Conservation (phyloP, 2,888 invertebrate species). For the Sinelater perroti region DNA sequence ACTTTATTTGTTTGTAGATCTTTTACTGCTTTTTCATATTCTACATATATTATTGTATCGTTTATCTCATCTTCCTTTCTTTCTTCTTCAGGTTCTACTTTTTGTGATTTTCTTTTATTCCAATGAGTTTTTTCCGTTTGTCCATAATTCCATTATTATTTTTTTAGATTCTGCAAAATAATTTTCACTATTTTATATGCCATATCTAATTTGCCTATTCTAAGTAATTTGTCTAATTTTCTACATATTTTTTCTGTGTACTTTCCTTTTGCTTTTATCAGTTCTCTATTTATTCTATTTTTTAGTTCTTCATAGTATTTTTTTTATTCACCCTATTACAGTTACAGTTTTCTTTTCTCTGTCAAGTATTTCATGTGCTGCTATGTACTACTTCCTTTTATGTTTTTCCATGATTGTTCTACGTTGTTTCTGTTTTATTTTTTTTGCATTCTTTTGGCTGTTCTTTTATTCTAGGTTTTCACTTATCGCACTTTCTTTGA, state of each 20-base stretch:
- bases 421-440: no score
- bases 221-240: slow-evolving; percentile 1
- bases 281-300: slow-evolving; percentile 5
- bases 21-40: slow-evolving; percentile 7
- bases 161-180: no score
- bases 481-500: no score
- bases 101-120: background rate
- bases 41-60: background rate
- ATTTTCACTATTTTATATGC: slow-evolving; percentile 8
- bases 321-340: no score
- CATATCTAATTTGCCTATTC: slow-evolving; percentile 5
- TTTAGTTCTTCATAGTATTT: background rate
- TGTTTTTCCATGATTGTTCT: no score
- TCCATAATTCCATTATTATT: background rate
- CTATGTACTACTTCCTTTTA: no score
- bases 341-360: no score
- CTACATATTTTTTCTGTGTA: background rate
- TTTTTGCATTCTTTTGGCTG: no score
- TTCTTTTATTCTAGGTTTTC: no score
- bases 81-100: slow-evolving; percentile 10
- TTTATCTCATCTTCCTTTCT: slow-evolving; percentile 2
- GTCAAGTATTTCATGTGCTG: no score
- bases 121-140: background rate
- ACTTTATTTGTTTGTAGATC: slow-evolving; percentile 5
- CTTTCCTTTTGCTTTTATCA: slow-evolving; percentile 1